Conservation (phyloP, 2,113 vertebrate genomes). For the Microcebus griseorufus region DNA sequence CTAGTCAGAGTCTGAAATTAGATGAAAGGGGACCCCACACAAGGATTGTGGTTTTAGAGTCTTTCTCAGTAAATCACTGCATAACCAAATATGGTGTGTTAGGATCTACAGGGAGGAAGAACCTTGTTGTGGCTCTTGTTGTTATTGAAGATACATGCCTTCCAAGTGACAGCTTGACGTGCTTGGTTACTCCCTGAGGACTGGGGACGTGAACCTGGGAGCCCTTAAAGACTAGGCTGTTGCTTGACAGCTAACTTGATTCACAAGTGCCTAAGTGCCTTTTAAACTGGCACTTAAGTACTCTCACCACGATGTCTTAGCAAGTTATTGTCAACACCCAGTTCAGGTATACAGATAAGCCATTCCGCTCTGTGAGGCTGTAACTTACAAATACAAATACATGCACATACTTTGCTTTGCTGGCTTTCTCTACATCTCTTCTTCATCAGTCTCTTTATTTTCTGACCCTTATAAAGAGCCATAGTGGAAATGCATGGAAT, state of each 20-base stretch:
- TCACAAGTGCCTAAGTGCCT: constrained; percentile 70
- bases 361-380: not conserved
- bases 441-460: not conserved
- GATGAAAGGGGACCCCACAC: constrained; percentile 1
- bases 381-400: no score
- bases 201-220: not conserved
- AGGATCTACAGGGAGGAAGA: not conserved
- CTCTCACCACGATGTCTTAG: constrained; percentile 57
- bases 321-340: constrained; percentile 68
- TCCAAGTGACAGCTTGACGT: not conserved
- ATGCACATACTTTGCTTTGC: not conserved
- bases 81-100: not conserved
- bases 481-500: not conserved
- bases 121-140: not conserved
- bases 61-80: constrained; percentile 36
- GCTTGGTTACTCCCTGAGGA: not conserved
- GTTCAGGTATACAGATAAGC: constrained; percentile 63
- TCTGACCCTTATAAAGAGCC: not conserved
- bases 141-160: constrained; percentile 22
- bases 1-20: constrained; percentile 16
- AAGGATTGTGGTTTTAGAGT: constrained; percentile 9
- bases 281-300: constrained; percentile 66
- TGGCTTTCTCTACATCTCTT: not conserved
- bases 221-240: not conserved
- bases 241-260: constrained; percentile 64